A percentile compares a stretch with the other conserved stretches of the same genome.
Conservation (phyloP, 2,888 invertebrate species). For the Drosophila helvetica region DNA sequence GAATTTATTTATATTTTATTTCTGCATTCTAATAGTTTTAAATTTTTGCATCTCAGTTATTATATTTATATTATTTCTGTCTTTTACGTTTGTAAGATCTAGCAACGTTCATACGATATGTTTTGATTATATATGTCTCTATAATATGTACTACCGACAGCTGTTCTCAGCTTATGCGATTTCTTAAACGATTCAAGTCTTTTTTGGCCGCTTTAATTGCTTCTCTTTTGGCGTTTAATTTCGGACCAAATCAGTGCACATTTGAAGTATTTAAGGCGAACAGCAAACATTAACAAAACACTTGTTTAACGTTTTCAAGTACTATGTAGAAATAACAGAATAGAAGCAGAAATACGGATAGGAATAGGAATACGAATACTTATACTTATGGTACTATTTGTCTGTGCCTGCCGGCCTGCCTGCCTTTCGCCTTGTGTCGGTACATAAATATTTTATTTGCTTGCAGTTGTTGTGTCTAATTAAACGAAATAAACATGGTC, state of each 20-base stretch:
- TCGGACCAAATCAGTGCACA: constrained; percentile 51
- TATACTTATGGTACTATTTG: constrained; percentile 6
- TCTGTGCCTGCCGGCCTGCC: constrained; percentile 4
- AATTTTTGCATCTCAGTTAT: too few relatives aligned
- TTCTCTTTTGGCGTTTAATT: background rate
- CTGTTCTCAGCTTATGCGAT: background rate
- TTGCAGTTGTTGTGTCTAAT: constrained; percentile 71
- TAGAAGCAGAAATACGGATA: constrained; percentile 29
- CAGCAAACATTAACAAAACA: constrained; percentile 77
- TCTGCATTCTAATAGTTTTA: too few relatives aligned
- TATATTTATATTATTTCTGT: too few relatives aligned
- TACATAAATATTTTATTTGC: constrained; percentile 74
- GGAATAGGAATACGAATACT: constrained; percentile 26
- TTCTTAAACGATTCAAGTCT: background rate
- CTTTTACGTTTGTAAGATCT: too few relatives aligned
- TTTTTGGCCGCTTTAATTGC: background rate
- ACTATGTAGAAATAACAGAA: constrained; percentile 58
- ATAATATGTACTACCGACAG: too few relatives aligned
- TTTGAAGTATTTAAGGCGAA: constrained; percentile 68
- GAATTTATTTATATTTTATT: too few relatives aligned
- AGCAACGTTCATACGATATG: too few relatives aligned
- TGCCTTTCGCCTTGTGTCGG: constrained; percentile 40
- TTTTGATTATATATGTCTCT: too few relatives aligned
- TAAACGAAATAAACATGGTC: constrained; percentile 74
- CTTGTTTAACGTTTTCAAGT: constrained; percentile 77